Conservation (phyloP, 2,797 vertebrate species). For the Pangasius sanitwongsei region DNA sequence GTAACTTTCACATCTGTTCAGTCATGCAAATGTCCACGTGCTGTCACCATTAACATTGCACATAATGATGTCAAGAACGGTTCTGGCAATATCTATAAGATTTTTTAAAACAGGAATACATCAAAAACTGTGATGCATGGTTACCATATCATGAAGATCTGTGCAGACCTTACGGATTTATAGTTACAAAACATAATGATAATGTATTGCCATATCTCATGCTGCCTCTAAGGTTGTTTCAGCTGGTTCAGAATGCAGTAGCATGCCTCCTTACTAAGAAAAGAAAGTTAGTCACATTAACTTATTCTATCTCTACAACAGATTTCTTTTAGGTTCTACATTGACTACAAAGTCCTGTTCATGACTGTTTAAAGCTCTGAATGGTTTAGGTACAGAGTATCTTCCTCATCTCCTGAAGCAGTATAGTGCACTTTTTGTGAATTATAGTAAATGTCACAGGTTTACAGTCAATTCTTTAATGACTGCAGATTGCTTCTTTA, state of each 20-base stretch:
- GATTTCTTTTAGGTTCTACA: neutral
- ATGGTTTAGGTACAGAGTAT: neutral
- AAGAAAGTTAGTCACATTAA: neutral
- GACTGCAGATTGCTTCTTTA: neutral
- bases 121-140: neutral
- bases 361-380: neutral
- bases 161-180: neutral
- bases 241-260: neutral
- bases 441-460: neutral
- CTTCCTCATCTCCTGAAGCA: neutral
- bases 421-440: neutral
- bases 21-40: neutral
- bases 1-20: neutral
- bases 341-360: neutral
- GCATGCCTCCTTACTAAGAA: neutral
- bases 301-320: neutral
- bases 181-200: neutral
- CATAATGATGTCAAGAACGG: neutral
- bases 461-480: neutral
- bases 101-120: neutral
- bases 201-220: neutral
- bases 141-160: neutral
- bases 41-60: neutral
- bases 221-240: neutral
- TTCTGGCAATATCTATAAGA: neutral